These are phyloP conservation scores for Halichoeres trimaculatus DNA, from an alignment of 2,113 vertebrate genomes.

Conservation along the genomic window DNA sequence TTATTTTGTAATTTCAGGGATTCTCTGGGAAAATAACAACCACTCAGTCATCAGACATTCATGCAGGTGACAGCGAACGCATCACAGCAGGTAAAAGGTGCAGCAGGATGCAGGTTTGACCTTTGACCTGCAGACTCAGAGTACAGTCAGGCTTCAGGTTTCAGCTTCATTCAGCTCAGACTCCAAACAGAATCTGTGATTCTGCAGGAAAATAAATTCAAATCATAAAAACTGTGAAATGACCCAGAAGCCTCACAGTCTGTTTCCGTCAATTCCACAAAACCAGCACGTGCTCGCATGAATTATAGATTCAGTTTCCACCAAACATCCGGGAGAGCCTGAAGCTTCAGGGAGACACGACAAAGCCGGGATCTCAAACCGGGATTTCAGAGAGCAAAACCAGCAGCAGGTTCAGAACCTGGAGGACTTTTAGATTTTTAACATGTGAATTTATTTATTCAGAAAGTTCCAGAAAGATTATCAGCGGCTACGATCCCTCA, in stretches of 20 bases:
- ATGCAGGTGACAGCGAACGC: neutral
- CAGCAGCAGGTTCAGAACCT: neutral
- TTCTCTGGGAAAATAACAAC: neutral
- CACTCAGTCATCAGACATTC: too few species aligned
- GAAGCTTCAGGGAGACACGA: too few species aligned
- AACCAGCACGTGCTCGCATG: neutral
- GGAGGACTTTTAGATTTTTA: too few species aligned
- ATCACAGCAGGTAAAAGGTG: neutral
- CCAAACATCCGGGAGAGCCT: neutral
- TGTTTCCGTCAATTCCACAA: neutral
- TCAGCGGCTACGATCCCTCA: neutral
- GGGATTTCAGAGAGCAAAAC: neutral
- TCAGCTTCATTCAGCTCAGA: too few species aligned
- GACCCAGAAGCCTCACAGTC: too few species aligned
- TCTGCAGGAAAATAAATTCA: neutral
- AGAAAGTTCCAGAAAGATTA: neutral
- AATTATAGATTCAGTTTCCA: constrained; percentile 1
- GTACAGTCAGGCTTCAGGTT: too few species aligned
- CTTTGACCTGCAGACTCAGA: too few species aligned
- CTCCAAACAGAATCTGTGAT: neutral
- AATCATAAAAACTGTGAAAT: too few species aligned
- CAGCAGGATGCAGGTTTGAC: neutral
- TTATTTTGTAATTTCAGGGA: neutral
- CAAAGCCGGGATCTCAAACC: neutral
- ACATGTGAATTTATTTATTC: too few species aligned